Conservation (phyloP, 2,113 vertebrate genomes). For the Perca flavescens region DNA sequence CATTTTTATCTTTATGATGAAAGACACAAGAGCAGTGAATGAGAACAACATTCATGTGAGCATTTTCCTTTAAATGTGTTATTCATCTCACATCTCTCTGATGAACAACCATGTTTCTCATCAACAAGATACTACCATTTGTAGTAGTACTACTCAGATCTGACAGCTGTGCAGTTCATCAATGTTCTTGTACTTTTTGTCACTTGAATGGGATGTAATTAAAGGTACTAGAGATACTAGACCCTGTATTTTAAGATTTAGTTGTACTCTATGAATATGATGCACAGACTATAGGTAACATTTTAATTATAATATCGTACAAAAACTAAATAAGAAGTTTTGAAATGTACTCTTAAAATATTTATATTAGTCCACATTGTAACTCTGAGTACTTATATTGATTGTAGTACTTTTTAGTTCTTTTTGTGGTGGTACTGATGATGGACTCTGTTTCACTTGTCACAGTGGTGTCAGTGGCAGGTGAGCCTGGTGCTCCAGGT, state of each 20-base stretch:
- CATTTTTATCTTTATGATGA: background rate
- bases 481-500: slow-evolving; percentile 85
- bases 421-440: slow-evolving; percentile 23
- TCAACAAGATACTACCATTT: background rate
- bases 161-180: background rate
- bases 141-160: no score
- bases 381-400: background rate
- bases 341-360: background rate
- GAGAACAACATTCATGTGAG: background rate
- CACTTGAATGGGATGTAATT: background rate
- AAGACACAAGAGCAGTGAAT: background rate
- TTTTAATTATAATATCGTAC: background rate
- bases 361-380: background rate
- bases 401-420: background rate
- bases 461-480: slow-evolving; percentile 80
- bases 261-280: background rate
- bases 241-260: background rate
- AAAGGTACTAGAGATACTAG: background rate
- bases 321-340: slow-evolving; percentile 12
- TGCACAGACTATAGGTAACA: background rate
- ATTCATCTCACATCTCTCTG: background rate
- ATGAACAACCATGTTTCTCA: background rate
- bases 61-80: background rate
- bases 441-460: slow-evolving; percentile 33
- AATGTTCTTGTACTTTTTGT: background rate